phyloP scores from a whole-genome alignment of 2,888 invertebrate species.

The Autographa gamma region DNA sequence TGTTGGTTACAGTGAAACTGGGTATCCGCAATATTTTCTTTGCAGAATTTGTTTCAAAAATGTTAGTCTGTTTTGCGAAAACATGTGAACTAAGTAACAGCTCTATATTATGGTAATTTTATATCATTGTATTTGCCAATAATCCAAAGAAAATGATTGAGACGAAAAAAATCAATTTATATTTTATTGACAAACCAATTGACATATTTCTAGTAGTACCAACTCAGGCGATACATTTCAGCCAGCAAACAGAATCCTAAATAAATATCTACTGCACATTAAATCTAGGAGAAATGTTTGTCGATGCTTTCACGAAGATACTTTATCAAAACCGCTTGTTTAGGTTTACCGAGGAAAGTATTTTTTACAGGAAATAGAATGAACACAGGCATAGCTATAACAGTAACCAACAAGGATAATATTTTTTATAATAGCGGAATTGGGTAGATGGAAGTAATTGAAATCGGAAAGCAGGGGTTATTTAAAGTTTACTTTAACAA shows the following conservation, averaged over 20 bases:
- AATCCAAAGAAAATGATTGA: background rate
- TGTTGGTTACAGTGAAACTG: background rate
- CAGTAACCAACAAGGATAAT: background rate
- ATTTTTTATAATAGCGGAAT: background rate
- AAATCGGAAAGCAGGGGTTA: too few species aligned
- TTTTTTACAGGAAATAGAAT: background rate
- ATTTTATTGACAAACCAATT: conserved; percentile 24
- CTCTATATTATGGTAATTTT: too few species aligned
- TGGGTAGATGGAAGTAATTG: background rate
- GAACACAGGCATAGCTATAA: background rate
- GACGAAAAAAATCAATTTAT: conserved; percentile 11
- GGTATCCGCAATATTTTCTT: too few species aligned
- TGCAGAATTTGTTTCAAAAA: too few species aligned
- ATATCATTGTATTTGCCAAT: too few species aligned
- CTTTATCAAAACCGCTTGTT: conserved; percentile 45
- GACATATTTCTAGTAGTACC: conserved; percentile 23
- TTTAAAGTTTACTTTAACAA: too few species aligned
- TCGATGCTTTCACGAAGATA: conserved; percentile 32
- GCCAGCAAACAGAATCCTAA: conserved; percentile 49
- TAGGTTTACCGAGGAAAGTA: conserved; percentile 22
- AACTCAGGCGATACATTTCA: conserved; percentile 47
- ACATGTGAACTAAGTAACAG: too few species aligned
- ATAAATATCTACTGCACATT: conserved; percentile 47
- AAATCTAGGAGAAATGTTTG: conserved; percentile 42
- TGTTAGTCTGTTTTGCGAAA: too few species aligned